Conservation (phyloP, 2,113 vertebrate genomes). For the Phrynosoma platyrhinos region DNA sequence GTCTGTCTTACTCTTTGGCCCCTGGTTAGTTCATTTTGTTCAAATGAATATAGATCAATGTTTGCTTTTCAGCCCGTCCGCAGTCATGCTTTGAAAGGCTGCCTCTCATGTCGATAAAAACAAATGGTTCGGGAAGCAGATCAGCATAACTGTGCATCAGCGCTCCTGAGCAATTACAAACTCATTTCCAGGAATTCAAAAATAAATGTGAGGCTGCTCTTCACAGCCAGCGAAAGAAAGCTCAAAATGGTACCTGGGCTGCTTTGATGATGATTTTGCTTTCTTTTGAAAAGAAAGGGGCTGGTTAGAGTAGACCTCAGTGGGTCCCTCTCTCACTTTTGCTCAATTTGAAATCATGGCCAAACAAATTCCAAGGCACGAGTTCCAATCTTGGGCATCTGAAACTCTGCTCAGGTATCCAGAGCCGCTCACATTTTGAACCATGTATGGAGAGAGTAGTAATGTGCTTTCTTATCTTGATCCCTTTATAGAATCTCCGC, state of each 20-base stretch:
- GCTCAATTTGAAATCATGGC: too few species aligned
- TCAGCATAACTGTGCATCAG: slow-evolving; percentile 29
- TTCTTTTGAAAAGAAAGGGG: background rate
- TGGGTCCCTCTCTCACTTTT: too few species aligned
- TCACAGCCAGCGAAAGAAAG: background rate
- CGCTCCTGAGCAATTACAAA: slow-evolving; percentile 27
- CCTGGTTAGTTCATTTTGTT: fast-evolving
- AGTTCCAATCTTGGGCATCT: too few species aligned
- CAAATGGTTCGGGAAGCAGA: slow-evolving; percentile 14
- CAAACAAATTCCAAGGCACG: too few species aligned
- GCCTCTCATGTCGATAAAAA: slow-evolving; percentile 20
- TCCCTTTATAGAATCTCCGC: too few species aligned
- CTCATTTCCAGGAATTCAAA: slow-evolving; percentile 28
- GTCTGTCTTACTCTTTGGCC: slow-evolving; percentile 48
- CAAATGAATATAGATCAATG: slow-evolving; percentile 50
- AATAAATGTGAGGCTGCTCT: slow-evolving; percentile 25
- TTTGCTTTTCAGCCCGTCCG: slow-evolving; percentile 29
- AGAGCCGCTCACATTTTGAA: too few species aligned
- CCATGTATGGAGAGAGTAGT: too few species aligned
- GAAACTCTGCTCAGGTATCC: too few species aligned
- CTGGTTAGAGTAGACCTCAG: too few species aligned
- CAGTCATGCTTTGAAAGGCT: slow-evolving; percentile 34
- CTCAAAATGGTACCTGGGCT: background rate
- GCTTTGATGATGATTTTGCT: background rate
- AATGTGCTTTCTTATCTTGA: too few species aligned